phyloP scores from a whole-genome alignment of 2,888 invertebrate genomes.

The Nasonia oneida region DNA sequence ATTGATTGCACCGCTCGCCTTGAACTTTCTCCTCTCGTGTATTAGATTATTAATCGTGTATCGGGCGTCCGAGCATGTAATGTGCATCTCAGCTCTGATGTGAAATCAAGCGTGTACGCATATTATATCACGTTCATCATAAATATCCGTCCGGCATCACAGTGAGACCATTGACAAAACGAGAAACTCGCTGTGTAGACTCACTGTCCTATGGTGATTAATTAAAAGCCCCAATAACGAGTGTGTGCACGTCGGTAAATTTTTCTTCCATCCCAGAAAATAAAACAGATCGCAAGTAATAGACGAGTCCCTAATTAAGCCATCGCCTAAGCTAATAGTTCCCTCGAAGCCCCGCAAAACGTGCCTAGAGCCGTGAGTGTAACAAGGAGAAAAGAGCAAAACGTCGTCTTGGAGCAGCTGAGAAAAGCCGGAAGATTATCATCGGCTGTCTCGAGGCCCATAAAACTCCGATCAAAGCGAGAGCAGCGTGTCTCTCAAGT shows the following conservation, averaged over 20 bases:
- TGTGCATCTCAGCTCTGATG: neutral
- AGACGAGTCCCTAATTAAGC: neutral
- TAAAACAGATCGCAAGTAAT: neutral
- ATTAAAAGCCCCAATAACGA: neutral
- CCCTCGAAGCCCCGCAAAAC: neutral
- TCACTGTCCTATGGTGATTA: neutral
- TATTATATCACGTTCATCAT: neutral
- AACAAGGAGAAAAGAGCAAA: neutral
- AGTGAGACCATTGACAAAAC: neutral
- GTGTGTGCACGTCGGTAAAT: too few relatives aligned
- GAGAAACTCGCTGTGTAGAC: neutral
- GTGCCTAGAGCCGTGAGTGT: neutral
- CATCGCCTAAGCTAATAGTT: neutral
- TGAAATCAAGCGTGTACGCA: neutral
- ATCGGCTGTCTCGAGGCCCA: neutral
- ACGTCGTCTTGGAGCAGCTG: neutral
- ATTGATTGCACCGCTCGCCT: neutral
- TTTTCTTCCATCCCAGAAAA: too few relatives aligned
- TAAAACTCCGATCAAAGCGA: slow-evolving; percentile 1
- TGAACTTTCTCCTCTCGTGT: neutral
- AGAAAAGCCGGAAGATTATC: slow-evolving; percentile 17
- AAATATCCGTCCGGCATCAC: neutral
- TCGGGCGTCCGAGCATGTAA: neutral
- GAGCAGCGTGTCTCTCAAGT: neutral
- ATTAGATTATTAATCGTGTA: neutral